Evolutionary conservation across 2,113 vertebrate species (phyloP).

Genomic region (Etheostoma cragini): DNA sequence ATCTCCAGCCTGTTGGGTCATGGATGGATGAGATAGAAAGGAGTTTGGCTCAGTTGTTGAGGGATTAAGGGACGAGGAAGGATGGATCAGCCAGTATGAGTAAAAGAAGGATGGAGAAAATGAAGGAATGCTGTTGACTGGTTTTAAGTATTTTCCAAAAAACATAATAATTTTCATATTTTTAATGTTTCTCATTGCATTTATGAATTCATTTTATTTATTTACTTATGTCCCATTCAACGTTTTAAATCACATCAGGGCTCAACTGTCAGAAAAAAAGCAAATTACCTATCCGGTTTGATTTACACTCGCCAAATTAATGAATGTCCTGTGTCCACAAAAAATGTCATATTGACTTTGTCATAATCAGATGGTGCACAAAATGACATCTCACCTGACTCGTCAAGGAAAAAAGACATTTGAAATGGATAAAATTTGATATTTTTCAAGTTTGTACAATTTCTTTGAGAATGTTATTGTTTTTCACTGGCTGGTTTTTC

Average conservation of each 20-base stretch:
- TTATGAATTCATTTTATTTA: conserved; percentile 4
- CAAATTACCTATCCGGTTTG: conserved; percentile 19
- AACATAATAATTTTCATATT: background rate
- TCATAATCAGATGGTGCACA: background rate
- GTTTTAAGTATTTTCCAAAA: background rate
- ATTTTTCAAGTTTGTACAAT: background rate
- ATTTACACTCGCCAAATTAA: conserved; percentile 21
- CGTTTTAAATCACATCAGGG: background rate
- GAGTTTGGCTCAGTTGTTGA: conserved; percentile 18
- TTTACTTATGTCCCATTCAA: background rate
- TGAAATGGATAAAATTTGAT: background rate
- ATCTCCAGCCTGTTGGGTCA: conserved; percentile 49
- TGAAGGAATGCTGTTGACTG: background rate
- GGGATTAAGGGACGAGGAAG: conserved; percentile 37
- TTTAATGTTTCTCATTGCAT: background rate
- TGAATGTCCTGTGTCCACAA: background rate
- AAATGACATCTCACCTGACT: conserved; percentile 9
- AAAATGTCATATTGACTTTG: conserved; percentile 10
- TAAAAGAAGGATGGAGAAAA: conserved; percentile 3
- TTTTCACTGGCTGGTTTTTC: background rate
- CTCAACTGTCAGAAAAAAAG: conserved; percentile 2
- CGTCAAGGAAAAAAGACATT: background rate
- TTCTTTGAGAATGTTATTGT: background rate
- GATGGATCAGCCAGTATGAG: conserved; percentile 19
- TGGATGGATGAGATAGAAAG: conserved; percentile 52